Evolutionary conservation across 2,797 vertebrate genomes (phyloP).

Genomic region (Melanotaenia pygmaea): DNA sequence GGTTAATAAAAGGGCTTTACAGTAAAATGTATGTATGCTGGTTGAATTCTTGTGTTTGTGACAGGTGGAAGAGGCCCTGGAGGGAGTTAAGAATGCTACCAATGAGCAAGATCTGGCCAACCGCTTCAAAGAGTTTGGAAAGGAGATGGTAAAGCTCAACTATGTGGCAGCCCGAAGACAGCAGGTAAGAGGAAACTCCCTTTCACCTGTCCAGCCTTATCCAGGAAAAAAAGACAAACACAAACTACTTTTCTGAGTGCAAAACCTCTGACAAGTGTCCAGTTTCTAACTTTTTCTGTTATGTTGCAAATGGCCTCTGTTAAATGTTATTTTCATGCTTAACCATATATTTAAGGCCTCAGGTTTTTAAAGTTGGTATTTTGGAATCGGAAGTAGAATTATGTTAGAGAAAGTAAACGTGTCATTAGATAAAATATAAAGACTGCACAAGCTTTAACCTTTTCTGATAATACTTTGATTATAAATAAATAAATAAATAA

Average conservation of each 20-base stretch:
- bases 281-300: no score
- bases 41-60: constrained; percentile 19
- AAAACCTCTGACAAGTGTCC: no score
- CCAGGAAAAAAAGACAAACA: background rate
- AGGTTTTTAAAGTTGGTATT: no score
- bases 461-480: no score
- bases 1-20: background rate
- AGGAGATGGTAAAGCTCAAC: constrained; percentile 99
- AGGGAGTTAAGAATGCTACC: constrained; percentile 95
- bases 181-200: constrained; percentile 84
- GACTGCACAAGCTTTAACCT: no score
- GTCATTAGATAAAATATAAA: no score
- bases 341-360: background rate
- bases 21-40: background rate
- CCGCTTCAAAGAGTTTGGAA: constrained; percentile 98
- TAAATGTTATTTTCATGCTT: background rate
- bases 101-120: constrained; percentile 98
- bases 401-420: no score
- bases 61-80: constrained; percentile 95
- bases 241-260: no score
- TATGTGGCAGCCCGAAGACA: constrained; percentile 96
- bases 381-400: no score
- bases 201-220: background rate
- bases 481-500: no score
- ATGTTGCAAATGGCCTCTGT: no score